Base-by-base conservation (phyloP, 37 sponge, comb jelly and placozoan species). In the Mnemiopsis leidyi region DNA sequence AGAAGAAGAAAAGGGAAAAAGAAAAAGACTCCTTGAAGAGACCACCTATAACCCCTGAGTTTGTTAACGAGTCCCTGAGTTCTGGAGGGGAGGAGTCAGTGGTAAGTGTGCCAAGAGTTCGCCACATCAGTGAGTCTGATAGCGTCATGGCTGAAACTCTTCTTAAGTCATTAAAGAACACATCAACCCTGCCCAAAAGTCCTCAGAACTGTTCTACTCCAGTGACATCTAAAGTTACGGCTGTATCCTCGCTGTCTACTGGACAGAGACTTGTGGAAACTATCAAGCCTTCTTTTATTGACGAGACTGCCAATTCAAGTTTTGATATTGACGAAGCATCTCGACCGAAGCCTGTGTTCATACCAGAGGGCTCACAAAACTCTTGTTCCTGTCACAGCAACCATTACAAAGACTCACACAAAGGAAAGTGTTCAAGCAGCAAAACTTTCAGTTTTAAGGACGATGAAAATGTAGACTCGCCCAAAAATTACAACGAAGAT, bases 391-490 rank as follows among this genome's bases (percentile, higher is more conserved):
- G 90, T 26, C 90, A 38, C 61, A 38, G 29, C 24, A 29, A 29
- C 36, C 36, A 35, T 20, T 9, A 40, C 29, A 25, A 85, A 29
- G 90, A 40, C 16, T 25, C 29, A 2, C n/a, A 20, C 0, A n/a
- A 39, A 23, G 40, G 23, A 18, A 40, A 40, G 21, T 29, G 75
- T 18, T 23, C 7, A 0, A 23, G 90, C 26, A 37, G 25, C 29
- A 85, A 85, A 40, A 85, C 25, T 1, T 85, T 85, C 90, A 85
- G 61, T 26, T 85, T 85, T 61, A 40, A 38, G 35, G 90, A 85
- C 5, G 48, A 85, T n/a, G 90, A 40, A 23, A 85, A 40, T 40
- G 30, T 26, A 1, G 61, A 85, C 61, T 85, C 90, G 29, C 90
- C 90, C 35, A 38, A 37, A 29, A 32, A 85, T 61, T 85, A 85